phyloP scores from a whole-genome alignment of 1,140 invertebrate species.

The Oryctes rhinoceros region DNA sequence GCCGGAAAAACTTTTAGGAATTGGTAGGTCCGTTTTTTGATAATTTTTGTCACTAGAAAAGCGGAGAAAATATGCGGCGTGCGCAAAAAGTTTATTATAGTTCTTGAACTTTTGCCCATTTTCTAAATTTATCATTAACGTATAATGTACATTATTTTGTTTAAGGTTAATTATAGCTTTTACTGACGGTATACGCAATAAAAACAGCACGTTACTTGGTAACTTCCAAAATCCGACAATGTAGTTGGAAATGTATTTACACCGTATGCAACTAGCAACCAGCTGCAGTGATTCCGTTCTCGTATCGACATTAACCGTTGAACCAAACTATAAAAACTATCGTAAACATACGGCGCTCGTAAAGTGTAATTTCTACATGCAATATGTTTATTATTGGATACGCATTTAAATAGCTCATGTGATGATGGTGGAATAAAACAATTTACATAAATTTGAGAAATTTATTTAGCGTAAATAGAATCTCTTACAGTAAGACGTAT shows the following conservation, averaged over 20 bases:
- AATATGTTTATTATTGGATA: background rate
- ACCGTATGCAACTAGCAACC: background rate
- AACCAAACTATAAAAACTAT: background rate
- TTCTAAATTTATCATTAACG: conserved; percentile 22
- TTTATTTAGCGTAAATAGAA: conserved; percentile 30
- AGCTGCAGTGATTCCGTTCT: background rate
- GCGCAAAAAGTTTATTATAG: conserved; percentile 32
- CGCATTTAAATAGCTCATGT: background rate
- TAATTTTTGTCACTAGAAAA: conserved; percentile 13
- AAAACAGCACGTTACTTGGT: background rate
- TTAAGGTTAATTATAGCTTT: conserved; percentile 24
- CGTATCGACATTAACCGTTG: background rate
- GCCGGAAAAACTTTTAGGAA: background rate
- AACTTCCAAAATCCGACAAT: conserved; percentile 10
- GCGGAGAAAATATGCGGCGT: conserved; percentile 13
- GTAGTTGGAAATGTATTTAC: background rate
- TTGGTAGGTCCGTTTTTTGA: background rate
- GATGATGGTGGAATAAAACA: conserved; percentile 15
- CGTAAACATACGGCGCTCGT: background rate
- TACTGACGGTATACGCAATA: background rate
- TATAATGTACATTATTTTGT: background rate
- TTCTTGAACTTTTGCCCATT: conserved; percentile 13
- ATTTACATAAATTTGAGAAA: conserved; percentile 17
- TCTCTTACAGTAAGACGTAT: conserved; percentile 22
- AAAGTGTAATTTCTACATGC: background rate